phyloP scores from a whole-genome alignment of 1,140 invertebrate species.

The Paraescarpia echinospica region DNA sequence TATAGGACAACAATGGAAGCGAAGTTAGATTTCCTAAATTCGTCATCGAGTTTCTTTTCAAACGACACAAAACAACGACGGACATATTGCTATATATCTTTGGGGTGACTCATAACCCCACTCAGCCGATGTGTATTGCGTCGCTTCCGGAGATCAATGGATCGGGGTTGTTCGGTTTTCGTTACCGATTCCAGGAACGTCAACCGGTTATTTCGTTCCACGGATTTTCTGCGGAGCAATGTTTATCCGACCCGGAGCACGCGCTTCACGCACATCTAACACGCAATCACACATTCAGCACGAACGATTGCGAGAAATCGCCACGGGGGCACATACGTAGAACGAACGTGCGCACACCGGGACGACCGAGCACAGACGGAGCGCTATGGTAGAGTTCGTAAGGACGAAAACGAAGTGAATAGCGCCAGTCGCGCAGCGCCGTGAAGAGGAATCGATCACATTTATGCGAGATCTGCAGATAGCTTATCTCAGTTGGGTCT shows the following conservation, averaged over 20 bases:
- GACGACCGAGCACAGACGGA: background rate
- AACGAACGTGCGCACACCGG: background rate
- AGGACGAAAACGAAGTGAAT: background rate
- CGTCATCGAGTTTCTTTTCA: background rate
- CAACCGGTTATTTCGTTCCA: background rate
- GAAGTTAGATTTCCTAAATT: background rate
- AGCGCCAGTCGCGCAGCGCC: background rate
- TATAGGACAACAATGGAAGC: background rate
- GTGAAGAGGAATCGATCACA: background rate
- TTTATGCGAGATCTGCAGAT: background rate
- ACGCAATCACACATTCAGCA: background rate
- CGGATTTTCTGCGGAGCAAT: background rate
- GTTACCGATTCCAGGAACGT: background rate
- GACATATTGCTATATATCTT: background rate
- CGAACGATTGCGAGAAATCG: background rate
- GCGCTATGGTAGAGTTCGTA: no score
- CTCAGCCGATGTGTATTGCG: background rate
- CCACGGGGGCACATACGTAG: background rate
- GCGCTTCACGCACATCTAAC: no score
- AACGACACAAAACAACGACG: no score
- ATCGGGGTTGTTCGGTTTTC: background rate
- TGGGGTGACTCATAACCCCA: background rate
- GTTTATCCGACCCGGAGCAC: background rate
- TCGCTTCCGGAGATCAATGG: background rate
- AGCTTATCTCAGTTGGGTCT: background rate